phyloP scores from a whole-genome alignment of 2,113 vertebrate genomes.

The Heterotilapia buettikoferi region DNA sequence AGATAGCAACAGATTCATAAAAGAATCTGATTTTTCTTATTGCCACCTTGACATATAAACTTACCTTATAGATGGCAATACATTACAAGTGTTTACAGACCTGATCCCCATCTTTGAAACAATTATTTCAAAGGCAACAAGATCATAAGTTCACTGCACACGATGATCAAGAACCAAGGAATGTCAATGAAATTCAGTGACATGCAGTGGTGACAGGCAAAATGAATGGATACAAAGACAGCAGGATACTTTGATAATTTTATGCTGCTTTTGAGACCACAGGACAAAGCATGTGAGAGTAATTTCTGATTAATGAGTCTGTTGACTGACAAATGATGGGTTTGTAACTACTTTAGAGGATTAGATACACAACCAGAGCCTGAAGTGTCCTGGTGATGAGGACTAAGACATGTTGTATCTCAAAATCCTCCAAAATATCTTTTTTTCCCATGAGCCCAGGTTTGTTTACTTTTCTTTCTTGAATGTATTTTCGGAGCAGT shows the following conservation, averaged over 20 bases:
- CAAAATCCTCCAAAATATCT: background rate
- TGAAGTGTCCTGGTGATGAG: background rate
- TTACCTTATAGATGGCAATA: background rate
- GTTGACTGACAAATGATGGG: background rate
- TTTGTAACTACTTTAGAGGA: background rate
- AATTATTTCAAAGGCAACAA: background rate
- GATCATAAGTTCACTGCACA: background rate
- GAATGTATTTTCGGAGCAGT: background rate
- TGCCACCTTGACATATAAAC: background rate
- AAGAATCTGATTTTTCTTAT: background rate
- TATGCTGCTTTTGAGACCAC: background rate
- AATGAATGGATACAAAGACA: background rate
- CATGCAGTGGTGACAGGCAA: background rate
- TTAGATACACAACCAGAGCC: background rate
- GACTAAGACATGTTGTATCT: background rate
- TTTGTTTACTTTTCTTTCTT: background rate
- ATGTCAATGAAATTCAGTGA: background rate
- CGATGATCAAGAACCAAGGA: background rate
- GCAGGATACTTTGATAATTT: background rate
- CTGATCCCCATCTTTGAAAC: background rate
- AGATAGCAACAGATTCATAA: background rate
- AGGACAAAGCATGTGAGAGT: background rate
- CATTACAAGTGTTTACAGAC: background rate
- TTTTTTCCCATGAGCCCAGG: background rate
- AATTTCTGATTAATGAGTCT: background rate